Percentiles rank a stretch among this genome's conserved stretches.
Conservation (phyloP, 1,140 invertebrate species). For the Papilio aristodemus region DNA sequence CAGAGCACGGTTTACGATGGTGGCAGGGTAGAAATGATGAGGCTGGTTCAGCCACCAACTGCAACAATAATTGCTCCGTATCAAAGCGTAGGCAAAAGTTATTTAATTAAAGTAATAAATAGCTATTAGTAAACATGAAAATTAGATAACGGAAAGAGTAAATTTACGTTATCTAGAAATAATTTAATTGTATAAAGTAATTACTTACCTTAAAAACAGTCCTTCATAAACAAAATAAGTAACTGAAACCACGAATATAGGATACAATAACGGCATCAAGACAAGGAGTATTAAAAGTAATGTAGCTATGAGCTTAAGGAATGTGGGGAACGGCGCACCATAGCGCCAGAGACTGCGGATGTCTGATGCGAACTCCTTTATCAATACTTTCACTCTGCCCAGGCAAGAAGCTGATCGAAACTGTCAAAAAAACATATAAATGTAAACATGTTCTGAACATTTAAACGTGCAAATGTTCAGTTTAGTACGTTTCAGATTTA, state of each 20-base stretch:
- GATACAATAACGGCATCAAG: constrained; percentile 66
- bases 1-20: constrained; percentile 49
- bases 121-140: not conserved
- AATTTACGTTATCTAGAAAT: not conserved
- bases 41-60: constrained; percentile 64
- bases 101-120: not conserved
- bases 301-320: constrained; percentile 70
- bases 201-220: constrained; percentile 60
- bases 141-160: not conserved
- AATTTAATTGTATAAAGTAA: not conserved
- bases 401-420: constrained; percentile 57
- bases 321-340: constrained; percentile 72
- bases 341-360: constrained; percentile 66
- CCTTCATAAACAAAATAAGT: constrained; percentile 68
- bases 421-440: constrained; percentile 45
- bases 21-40: constrained; percentile 50
- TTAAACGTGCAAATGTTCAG: too few relatives aligned
- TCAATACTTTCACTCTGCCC: constrained; percentile 48
- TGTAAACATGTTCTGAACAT: too few relatives aligned
- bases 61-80: constrained; percentile 36
- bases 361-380: constrained; percentile 58
- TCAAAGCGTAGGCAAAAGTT: not conserved
- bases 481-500: too few relatives aligned
- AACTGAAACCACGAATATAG: constrained; percentile 54
- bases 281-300: constrained; percentile 61